A percentile compares a stretch with the other conserved stretches of the same genome.
These are phyloP conservation scores for Danio choprae DNA, from an alignment of 2,797 vertebrate genomes.

Conservation along the genomic window DNA sequence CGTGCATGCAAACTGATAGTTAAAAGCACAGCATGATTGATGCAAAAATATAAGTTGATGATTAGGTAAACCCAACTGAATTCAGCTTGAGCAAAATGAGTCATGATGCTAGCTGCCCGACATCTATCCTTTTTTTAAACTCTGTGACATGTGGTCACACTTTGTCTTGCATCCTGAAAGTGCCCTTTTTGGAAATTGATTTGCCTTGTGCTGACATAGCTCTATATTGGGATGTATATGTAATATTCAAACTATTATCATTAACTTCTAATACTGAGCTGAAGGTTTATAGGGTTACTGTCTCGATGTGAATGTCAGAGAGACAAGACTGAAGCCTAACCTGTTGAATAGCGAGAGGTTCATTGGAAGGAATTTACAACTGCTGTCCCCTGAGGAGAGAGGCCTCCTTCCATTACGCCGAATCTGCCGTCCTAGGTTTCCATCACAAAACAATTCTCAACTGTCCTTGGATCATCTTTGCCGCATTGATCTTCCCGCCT, in stretches of 20 bases:
- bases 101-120: background rate
- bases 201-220: constrained; percentile 9
- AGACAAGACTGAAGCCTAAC: constrained; percentile 39
- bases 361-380: constrained; percentile 68
- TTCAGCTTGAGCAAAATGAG: background rate
- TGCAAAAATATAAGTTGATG: background rate
- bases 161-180: background rate
- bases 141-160: background rate
- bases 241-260: constrained; percentile 34
- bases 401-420: constrained; percentile 55
- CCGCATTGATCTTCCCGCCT: constrained; percentile 46
- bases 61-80: background rate
- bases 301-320: constrained; percentile 53
- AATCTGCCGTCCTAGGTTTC: constrained; percentile 57
- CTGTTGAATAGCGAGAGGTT: constrained; percentile 49
- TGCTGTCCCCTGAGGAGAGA: constrained; percentile 57
- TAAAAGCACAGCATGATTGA: background rate
- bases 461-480: constrained; percentile 41
- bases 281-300: constrained; percentile 38
- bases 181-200: background rate
- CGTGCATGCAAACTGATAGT: background rate
- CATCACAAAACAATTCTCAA: constrained; percentile 57
- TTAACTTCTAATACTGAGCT: constrained; percentile 38
- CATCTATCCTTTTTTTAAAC: background rate
- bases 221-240: constrained; percentile 1